Conservation (phyloP, 2,113 vertebrate genomes). For the Pavo muticus region DNA sequence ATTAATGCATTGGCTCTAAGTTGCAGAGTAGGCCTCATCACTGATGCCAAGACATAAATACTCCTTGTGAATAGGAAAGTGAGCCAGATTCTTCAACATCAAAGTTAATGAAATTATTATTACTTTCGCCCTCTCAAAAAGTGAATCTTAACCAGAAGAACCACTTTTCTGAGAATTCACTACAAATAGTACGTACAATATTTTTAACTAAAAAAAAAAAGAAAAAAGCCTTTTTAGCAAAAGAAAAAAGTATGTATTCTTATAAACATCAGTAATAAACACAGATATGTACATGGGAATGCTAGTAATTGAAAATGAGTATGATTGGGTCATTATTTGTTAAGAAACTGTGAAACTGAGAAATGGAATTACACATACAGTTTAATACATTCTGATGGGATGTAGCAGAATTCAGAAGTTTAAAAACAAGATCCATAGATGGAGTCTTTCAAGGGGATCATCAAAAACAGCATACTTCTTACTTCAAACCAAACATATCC, state of each 20-base stretch:
- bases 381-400: background rate
- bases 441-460: background rate
- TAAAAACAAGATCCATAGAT: background rate
- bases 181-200: background rate
- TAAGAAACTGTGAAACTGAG: background rate
- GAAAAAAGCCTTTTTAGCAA: background rate
- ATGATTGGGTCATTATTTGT: background rate
- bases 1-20: background rate
- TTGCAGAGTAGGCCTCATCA: background rate
- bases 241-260: fast-evolving
- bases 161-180: fast-evolving
- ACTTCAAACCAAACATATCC: background rate
- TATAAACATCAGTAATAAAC: background rate
- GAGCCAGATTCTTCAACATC: background rate
- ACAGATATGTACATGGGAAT: background rate
- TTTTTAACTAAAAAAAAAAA: background rate
- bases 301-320: background rate
- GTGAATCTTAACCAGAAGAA: background rate
- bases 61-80: conserved; percentile 1
- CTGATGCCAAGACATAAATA: conserved; percentile 19
- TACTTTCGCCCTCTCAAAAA: background rate
- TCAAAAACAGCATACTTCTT: background rate
- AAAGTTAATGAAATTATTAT: background rate
- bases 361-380: background rate
- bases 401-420: background rate